Conservation (phyloP, 2,888 invertebrate genomes). For the Plebejus melissa region DNA sequence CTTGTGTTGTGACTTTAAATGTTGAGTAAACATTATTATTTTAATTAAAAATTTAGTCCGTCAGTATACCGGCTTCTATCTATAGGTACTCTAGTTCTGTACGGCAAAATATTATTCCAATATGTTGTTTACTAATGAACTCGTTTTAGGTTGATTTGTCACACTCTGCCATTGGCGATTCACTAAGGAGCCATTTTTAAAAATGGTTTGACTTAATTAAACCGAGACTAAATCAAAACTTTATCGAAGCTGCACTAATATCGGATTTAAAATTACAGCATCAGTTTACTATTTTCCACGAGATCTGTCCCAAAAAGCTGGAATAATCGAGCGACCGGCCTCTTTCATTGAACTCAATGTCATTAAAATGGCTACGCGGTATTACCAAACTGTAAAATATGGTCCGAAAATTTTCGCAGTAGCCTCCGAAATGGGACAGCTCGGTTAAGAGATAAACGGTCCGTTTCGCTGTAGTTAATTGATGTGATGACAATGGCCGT, state of each 20-base stretch:
- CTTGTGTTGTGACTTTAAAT: neutral
- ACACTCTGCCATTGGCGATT: neutral
- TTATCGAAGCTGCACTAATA: neutral
- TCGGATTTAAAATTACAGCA: neutral
- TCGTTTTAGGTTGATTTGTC: neutral
- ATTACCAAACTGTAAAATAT: conserved; percentile 17
- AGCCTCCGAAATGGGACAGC: conserved; percentile 8
- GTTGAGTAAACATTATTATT: neutral
- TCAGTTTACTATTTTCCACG: neutral
- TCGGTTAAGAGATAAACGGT: conserved; percentile 39
- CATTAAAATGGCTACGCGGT: conserved; percentile 16
- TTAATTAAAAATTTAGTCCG: neutral
- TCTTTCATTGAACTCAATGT: neutral
- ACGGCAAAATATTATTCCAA: too few relatives aligned
- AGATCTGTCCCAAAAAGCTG: neutral
- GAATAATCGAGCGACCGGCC: conserved; percentile 4
- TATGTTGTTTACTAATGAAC: too few relatives aligned
- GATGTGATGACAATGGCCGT: conserved; percentile 53
- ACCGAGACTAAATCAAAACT: neutral
- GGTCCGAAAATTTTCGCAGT: conserved; percentile 26
- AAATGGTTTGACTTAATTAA: neutral
- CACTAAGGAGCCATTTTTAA: too few relatives aligned
- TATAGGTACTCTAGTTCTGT: too few relatives aligned
- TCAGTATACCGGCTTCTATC: neutral
- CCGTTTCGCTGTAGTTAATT: conserved; percentile 54